Base-by-base conservation (phyloP, 2,113 vertebrate genomes). In the Ibidorhyncha struthersii region DNA sequence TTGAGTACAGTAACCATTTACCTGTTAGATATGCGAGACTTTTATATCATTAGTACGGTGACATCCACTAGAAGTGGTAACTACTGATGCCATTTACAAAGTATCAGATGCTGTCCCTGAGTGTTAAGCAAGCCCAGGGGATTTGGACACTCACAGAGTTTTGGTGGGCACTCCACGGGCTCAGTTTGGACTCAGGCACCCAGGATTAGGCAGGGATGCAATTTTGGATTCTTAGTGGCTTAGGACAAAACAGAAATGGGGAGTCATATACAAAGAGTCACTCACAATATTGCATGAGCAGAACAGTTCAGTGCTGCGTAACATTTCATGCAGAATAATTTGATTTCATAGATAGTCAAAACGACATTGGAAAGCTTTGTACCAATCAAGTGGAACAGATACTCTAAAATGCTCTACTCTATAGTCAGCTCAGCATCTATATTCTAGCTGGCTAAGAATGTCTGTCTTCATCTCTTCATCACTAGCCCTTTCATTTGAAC, bases 151-250 rank as follows among this genome's bases (percentile, higher is more conserved):
- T 43, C 25, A 7, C 8, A 65, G 84, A 59, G 12, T 62, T 76
- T 59, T 0, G 0, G 15, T 29, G 61, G 9, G 47, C 3, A 1
- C 14, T 89, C 38, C 78, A 32, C 1, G 47, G 58, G 18, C 26
- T 88, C 0, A 0, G 26, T 58, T 38, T 62, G 59, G 63, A 38
- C 41, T 61, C 63, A 15, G 41, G 5, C 47, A 79, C 18, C 13
- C 77, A 63, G 47, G 43, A 61, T 38, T n/a, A 82, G 34, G 58
- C 26, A 86, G 23, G 29, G 36, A 27, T 23, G 26, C 49, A 86
- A 66, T 82, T 69, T 40, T 38, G 21, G 43, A 69, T 77, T 69
- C 36, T 53, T 32, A 61, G 26, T 29, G 53, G 20, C 5, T 69
- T 61, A 43, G 53, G 7, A 41, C 40, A 61, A 77, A 92, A 36